A percentile compares a stretch with the other conserved stretches of the same genome.
These are phyloP conservation scores for Irena cyanogastra DNA, from an alignment of 2,113 vertebrate genomes.

Conservation along the genomic window DNA sequence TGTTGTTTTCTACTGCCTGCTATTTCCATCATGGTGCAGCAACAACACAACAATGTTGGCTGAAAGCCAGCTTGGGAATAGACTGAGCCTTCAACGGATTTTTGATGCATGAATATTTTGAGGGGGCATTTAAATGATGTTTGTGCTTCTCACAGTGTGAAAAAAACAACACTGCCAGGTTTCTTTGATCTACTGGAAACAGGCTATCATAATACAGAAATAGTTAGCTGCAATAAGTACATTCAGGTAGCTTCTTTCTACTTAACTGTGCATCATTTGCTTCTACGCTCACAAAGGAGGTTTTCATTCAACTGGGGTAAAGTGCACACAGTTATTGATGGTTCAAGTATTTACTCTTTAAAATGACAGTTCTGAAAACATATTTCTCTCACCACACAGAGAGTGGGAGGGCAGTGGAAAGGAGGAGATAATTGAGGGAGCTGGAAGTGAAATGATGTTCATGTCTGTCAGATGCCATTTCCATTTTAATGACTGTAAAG, in stretches of 20 bases:
- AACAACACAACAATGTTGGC: slow-evolving; percentile 57
- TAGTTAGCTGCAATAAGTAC: slow-evolving; percentile 51
- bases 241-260: slow-evolving; percentile 49
- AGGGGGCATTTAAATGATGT: slow-evolving; percentile 64
- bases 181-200: slow-evolving; percentile 67
- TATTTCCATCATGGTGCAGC: slow-evolving; percentile 45
- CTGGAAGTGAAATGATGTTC: background rate
- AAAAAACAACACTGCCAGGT: slow-evolving; percentile 32
- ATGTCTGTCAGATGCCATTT: background rate
- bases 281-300: background rate
- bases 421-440: slow-evolving; percentile 2
- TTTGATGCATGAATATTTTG: slow-evolving; percentile 48
- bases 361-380: slow-evolving; percentile 33
- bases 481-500: background rate
- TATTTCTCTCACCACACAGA: slow-evolving; percentile 11
- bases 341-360: slow-evolving; percentile 51
- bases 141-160: slow-evolving; percentile 48
- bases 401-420: background rate
- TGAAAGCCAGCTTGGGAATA: slow-evolving; percentile 34
- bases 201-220: slow-evolving; percentile 48
- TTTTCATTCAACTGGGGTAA: slow-evolving; percentile 34
- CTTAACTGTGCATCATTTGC: background rate
- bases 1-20: background rate
- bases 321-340: slow-evolving; percentile 38
- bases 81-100: slow-evolving; percentile 3